Evolutionary conservation across 2,797 vertebrate genomes (phyloP).

Genomic region (Spheniscus humboldti): DNA sequence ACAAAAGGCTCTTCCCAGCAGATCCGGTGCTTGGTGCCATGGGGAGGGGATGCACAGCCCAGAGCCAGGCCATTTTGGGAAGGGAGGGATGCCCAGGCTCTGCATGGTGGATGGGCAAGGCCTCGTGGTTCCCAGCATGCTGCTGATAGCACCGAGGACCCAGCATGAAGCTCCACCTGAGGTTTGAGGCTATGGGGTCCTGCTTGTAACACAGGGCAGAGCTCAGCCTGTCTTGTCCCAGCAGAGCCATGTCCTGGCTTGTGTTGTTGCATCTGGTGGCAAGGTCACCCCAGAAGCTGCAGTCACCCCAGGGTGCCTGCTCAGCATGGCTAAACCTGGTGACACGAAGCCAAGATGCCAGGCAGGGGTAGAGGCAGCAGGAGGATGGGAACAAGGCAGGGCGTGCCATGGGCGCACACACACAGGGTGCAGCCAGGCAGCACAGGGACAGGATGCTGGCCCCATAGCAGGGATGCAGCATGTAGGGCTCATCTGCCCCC

Average conservation of each 20-base stretch:
- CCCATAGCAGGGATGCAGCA: neutral
- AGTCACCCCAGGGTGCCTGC: neutral
- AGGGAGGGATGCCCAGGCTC: neutral
- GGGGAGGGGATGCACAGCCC: neutral
- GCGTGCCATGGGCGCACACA: neutral
- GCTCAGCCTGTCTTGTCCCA: neutral
- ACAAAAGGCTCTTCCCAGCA: neutral
- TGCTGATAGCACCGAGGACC: neutral
- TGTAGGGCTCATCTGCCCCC: neutral
- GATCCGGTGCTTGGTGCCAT: neutral
- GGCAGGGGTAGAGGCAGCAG: neutral
- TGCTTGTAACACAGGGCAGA: neutral
- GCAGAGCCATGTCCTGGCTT: neutral
- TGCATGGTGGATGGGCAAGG: neutral
- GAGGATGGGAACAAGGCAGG: neutral
- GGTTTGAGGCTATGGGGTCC: neutral
- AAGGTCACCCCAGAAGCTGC: neutral
- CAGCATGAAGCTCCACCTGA: neutral
- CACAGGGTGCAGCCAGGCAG: rapidly evolving
- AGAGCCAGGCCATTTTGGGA: neutral
- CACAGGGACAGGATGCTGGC: neutral
- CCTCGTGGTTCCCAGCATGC: neutral
- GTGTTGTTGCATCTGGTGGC: neutral
- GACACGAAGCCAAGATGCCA: neutral
- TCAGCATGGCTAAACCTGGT: neutral